phyloP scores from a whole-genome alignment of 23 tunicate species.

The Styela plicata region DNA sequence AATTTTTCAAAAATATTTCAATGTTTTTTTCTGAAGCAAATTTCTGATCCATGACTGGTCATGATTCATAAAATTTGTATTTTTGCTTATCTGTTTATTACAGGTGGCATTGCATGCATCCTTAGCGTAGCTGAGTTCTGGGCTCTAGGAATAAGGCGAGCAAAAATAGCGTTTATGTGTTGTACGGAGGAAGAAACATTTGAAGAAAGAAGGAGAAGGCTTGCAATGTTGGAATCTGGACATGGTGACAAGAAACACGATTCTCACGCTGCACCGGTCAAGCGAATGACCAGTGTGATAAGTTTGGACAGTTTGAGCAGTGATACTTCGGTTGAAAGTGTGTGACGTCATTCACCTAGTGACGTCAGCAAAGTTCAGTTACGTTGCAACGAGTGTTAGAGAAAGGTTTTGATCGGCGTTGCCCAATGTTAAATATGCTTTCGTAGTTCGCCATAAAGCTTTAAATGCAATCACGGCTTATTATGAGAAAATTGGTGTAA shows the following conservation, averaged over 20 bases:
- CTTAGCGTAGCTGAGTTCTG: constrained; percentile 79
- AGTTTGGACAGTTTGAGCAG: constrained; percentile 87
- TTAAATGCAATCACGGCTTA: background rate
- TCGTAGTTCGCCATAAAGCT: background rate
- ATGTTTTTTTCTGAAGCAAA: too few relatives aligned
- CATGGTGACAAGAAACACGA: constrained; percentile 9
- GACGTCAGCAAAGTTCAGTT: background rate
- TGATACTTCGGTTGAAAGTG: constrained; percentile 87
- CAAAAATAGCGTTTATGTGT: constrained; percentile 65
- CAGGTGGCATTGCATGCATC: constrained; percentile 63
- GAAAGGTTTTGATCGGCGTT: background rate
- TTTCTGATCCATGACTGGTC: too few relatives aligned
- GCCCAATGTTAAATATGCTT: background rate
- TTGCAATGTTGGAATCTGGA: constrained; percentile 25
- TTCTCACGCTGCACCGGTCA: constrained; percentile 17
- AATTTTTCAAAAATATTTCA: too few relatives aligned
- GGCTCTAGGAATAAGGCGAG: constrained; percentile 69
- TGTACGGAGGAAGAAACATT: constrained; percentile 38
- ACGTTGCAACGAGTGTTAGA: background rate
- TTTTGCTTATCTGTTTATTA: too few relatives aligned
- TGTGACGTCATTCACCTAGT: constrained; percentile 36
- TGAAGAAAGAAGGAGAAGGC: constrained; percentile 50
- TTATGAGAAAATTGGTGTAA: background rate
- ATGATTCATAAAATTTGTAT: too few relatives aligned
- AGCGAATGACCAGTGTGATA: constrained; percentile 1